Evolutionary conservation across 2,888 invertebrate genomes (phyloP).

Genomic region (Drosophila flavopinicola): DNA sequence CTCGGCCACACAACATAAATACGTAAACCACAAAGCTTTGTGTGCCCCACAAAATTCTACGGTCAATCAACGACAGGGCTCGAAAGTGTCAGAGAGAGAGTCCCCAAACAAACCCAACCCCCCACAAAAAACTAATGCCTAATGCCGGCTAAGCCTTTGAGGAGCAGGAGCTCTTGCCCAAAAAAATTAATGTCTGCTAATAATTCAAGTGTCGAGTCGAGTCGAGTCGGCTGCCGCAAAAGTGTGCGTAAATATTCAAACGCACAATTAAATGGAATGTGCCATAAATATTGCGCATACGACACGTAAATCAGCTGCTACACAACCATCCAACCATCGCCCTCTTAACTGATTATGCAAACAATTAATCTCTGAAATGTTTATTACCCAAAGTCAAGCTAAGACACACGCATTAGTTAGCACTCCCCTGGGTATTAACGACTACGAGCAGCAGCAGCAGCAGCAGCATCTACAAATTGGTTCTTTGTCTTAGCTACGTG

Average conservation of each 20-base stretch:
- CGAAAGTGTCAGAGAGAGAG: slow-evolving; percentile 21
- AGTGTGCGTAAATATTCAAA: slow-evolving; percentile 71
- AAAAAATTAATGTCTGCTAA: slow-evolving; percentile 69
- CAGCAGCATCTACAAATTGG: slow-evolving; percentile 53
- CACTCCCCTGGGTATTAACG: slow-evolving; percentile 36
- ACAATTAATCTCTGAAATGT: slow-evolving; percentile 72
- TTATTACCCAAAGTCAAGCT: slow-evolving; percentile 49
- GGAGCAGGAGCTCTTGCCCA: too few relatives aligned
- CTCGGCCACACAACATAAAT: slow-evolving; percentile 45
- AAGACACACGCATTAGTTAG: slow-evolving; percentile 42
- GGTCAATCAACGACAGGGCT: slow-evolving; percentile 45
- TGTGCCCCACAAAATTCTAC: slow-evolving; percentile 38
- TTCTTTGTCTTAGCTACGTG: slow-evolving; percentile 52
- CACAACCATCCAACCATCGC: not conserved
- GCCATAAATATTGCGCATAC: slow-evolving; percentile 76
- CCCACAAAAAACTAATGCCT: slow-evolving; percentile 33
- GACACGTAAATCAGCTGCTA: slow-evolving; percentile 67
- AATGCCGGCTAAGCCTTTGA: slow-evolving; percentile 46
- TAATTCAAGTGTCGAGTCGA: slow-evolving; percentile 66
- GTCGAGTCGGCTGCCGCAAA: slow-evolving; percentile 27
- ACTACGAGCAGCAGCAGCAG: not conserved
- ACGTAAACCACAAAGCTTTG: slow-evolving; percentile 38
- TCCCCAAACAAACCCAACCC: too few relatives aligned
- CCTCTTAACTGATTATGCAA: slow-evolving; percentile 63
- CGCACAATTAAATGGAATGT: slow-evolving; percentile 76